phyloP scores from a whole-genome alignment of 2,888 invertebrate genomes.

The Lochmaea crataegi region DNA sequence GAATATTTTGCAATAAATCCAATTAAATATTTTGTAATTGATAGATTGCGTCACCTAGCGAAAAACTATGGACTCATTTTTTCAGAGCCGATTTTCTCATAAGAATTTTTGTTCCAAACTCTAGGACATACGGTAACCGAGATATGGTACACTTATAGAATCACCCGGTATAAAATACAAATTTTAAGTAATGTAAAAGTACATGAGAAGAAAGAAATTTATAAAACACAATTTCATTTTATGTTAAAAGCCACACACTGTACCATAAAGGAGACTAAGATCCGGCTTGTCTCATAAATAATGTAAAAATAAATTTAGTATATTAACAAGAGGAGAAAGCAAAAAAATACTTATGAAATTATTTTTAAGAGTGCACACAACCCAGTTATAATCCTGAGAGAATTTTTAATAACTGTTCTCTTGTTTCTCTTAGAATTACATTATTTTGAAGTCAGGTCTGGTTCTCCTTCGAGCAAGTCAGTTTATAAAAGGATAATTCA shows the following conservation, averaged over 20 bases:
- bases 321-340: neutral
- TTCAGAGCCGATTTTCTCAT: no score
- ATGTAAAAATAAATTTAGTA: neutral
- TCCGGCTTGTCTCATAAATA: neutral
- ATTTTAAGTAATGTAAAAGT: no score
- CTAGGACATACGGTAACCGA: no score
- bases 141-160: no score
- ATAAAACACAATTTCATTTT: neutral
- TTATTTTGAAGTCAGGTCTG: slow-evolving; percentile 17
- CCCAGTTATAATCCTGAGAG: slow-evolving; percentile 16
- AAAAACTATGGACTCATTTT: no score
- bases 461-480: neutral
- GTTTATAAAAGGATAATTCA: neutral
- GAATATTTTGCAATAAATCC: no score
- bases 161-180: no score
- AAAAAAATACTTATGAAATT: slow-evolving; percentile 12
- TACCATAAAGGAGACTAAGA: neutral
- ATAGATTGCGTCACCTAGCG: no score
- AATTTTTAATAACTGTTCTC: slow-evolving; percentile 27
- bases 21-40: no score
- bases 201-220: no score
- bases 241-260: neutral
- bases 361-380: slow-evolving; percentile 17
- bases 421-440: slow-evolving; percentile 27
- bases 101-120: no score